Percentiles rank a stretch among this genome's conserved stretches.
Evolutionary conservation across 2,113 vertebrate genomes (phyloP).

Genomic region (Pagrus major): DNA sequence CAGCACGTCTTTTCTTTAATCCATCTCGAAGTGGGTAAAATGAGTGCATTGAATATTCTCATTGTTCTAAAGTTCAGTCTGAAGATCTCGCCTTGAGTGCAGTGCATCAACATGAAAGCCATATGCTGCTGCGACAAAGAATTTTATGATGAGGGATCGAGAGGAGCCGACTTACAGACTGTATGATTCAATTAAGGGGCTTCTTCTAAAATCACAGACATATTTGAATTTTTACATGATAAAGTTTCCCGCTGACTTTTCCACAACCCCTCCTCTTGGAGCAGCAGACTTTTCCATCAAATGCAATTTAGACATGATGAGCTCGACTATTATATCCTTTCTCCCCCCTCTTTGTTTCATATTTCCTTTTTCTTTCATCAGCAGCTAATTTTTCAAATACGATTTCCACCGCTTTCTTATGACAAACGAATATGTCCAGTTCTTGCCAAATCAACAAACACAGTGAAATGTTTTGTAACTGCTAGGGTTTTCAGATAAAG

Average conservation of each 20-base stretch:
- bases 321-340: background rate
- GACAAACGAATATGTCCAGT: background rate
- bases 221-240: constrained; percentile 13
- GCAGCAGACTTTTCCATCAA: constrained; percentile 40
- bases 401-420: constrained; percentile 9
- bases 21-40: constrained; percentile 43
- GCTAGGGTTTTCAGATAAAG: background rate
- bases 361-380: constrained; percentile 24
- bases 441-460: constrained; percentile 9
- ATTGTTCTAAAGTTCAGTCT: constrained; percentile 49
- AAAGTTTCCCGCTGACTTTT: constrained; percentile 32
- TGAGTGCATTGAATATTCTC: constrained; percentile 42
- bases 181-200: constrained; percentile 17
- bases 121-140: constrained; percentile 41
- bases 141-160: constrained; percentile 32
- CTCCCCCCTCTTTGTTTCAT: background rate
- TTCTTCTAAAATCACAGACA: constrained; percentile 20
- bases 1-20: constrained; percentile 9
- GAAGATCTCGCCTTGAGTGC: constrained; percentile 36
- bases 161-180: constrained; percentile 16
- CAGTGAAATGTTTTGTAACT: constrained; percentile 13
- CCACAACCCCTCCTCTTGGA: constrained; percentile 27
- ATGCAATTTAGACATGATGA: constrained; percentile 11
- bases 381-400: constrained; percentile 15
- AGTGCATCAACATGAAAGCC: constrained; percentile 48